Conservation (phyloP, 2,797 vertebrate species). For the Pelochelys cantorii region DNA sequence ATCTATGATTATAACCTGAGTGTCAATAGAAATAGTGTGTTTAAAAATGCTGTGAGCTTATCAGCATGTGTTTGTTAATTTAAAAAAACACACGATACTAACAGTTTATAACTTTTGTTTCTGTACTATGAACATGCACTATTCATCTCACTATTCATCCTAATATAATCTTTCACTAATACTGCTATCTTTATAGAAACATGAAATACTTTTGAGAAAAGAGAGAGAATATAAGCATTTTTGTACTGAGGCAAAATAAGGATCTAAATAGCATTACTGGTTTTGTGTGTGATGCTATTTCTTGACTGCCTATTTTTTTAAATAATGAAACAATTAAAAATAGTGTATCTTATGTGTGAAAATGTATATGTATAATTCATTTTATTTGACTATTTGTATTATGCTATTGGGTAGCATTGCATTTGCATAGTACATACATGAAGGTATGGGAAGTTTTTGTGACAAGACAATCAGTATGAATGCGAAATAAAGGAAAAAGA, state of each 20-base stretch:
- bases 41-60: neutral
- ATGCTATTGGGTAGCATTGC: neutral
- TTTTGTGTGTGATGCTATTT: neutral
- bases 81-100: neutral
- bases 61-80: neutral
- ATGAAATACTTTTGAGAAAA: neutral
- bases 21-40: neutral
- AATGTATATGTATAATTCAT: neutral
- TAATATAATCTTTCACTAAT: neutral
- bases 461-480: neutral
- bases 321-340: neutral
- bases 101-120: slow-evolving; percentile 42
- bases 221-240: neutral
- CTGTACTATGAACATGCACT: neutral
- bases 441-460: neutral
- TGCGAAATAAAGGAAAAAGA: neutral
- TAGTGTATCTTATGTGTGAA: neutral
- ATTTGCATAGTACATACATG: accelerated
- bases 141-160: slow-evolving; percentile 3
- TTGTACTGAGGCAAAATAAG: neutral
- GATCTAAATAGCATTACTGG: neutral
- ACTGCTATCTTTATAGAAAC: neutral
- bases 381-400: accelerated
- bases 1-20: neutral
- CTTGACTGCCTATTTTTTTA: neutral